A percentile compares a stretch with the other conserved stretches of the same genome.
phyloP scores from a whole-genome alignment of 1,140 invertebrate species.

The Ceratina australensis region DNA sequence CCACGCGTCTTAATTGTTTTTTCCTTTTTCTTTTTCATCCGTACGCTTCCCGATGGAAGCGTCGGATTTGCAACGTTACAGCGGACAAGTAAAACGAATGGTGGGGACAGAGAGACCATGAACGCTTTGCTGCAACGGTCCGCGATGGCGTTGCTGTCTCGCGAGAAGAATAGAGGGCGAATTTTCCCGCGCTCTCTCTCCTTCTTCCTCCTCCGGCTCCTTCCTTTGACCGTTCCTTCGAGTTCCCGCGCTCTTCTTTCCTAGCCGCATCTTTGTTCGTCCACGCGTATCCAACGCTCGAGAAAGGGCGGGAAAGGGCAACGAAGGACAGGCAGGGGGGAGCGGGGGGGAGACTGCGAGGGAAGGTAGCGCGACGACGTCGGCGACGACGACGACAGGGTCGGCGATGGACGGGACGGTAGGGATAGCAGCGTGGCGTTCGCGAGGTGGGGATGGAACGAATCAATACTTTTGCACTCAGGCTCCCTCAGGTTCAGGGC shows the following conservation, averaged over 20 bases:
- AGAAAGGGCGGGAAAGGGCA: constrained; percentile 62
- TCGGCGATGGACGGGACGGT: constrained; percentile 25
- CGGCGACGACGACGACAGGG: constrained; percentile 26
- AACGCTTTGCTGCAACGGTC: constrained; percentile 37
- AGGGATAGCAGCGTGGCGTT: constrained; percentile 39
- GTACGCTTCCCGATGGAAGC: constrained; percentile 28
- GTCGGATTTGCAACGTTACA: constrained; percentile 48
- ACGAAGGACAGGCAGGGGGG: constrained; percentile 43
- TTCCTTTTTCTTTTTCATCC: constrained; percentile 14
- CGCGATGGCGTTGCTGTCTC: constrained; percentile 55
- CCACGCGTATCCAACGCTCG: constrained; percentile 14
- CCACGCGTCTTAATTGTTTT: constrained; percentile 52
- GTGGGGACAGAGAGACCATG: constrained; percentile 39
- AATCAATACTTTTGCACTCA: constrained; percentile 70
- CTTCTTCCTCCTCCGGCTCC: background rate
- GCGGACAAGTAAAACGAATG: constrained; percentile 60
- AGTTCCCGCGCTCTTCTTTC: background rate
- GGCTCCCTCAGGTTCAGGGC: constrained; percentile 62
- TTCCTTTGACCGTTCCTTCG: constrained; percentile 1
- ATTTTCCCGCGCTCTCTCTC: constrained; percentile 60
- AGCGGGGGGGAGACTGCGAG: constrained; percentile 47
- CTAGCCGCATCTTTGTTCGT: background rate
- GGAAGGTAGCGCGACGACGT: constrained; percentile 44
- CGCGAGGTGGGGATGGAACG: constrained; percentile 43
- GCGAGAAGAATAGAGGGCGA: constrained; percentile 64